phyloP scores from a whole-genome alignment of 2,797 vertebrate species.

The Chaetodon trifasciatus region DNA sequence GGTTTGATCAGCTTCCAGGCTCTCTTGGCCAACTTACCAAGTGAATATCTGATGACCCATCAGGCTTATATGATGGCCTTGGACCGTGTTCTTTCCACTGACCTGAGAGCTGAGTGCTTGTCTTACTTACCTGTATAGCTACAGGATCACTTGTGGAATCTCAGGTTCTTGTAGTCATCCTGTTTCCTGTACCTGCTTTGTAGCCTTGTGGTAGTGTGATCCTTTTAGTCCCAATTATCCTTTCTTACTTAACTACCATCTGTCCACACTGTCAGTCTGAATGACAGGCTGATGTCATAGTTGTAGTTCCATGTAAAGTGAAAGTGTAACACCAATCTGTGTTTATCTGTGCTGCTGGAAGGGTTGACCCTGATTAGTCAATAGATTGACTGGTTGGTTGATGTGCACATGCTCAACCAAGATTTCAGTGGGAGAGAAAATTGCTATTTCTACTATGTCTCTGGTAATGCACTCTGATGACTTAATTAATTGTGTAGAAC shows the following conservation, averaged over 20 bases:
- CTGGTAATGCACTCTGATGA: neutral
- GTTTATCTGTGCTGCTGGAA: conserved; percentile 13
- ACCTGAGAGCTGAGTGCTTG: neutral
- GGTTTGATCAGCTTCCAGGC: neutral
- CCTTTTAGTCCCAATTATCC: neutral
- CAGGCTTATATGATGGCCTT: neutral
- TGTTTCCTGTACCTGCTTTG: conserved; percentile 14
- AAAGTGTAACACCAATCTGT: neutral
- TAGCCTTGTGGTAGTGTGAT: neutral
- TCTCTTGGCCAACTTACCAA: neutral
- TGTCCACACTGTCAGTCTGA: neutral
- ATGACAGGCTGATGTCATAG: neutral
- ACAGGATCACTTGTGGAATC: neutral
- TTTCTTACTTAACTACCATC: conserved; percentile 1
- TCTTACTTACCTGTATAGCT: neutral
- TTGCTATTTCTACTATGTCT: neutral
- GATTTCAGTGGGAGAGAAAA: neutral
- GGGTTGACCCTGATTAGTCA: neutral
- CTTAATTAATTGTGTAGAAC: too few relatives aligned
- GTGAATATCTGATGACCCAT: neutral
- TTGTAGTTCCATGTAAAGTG: neutral
- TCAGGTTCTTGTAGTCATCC: neutral
- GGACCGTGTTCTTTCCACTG: neutral
- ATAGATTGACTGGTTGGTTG: conserved; percentile 9
- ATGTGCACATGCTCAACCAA: conserved; percentile 3